A percentile compares a stretch with the other conserved stretches of the same genome.
These are phyloP conservation scores for Drosophila kambysellisi DNA, from an alignment of 2,888 invertebrate genomes.

Conservation along the genomic window DNA sequence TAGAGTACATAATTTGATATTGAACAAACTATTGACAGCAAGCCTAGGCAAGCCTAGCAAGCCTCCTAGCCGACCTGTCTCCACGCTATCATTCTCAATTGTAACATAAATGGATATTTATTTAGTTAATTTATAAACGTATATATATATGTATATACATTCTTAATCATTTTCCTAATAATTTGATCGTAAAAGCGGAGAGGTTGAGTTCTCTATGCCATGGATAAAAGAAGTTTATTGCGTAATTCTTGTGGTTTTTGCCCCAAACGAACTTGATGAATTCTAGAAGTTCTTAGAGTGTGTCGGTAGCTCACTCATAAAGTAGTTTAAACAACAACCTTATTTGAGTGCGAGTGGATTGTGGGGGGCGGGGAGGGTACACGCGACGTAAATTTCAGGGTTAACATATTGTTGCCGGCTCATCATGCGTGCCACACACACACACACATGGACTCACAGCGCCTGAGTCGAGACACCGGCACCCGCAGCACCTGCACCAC, in stretches of 20 bases:
- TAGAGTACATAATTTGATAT: background rate
- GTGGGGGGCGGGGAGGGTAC: background rate
- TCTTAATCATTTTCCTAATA: background rate
- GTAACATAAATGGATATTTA: background rate
- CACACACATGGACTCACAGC: background rate
- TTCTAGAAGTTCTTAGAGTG: constrained; percentile 3
- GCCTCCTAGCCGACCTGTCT: background rate
- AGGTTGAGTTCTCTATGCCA: background rate
- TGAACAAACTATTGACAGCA: background rate
- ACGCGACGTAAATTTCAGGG: constrained; percentile 68
- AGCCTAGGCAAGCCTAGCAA: background rate
- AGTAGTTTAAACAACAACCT: constrained; percentile 18
- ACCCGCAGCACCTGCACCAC: constrained; percentile 8
- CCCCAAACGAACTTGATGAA: background rate
- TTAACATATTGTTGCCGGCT: constrained; percentile 84
- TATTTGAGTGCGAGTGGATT: constrained; percentile 15
- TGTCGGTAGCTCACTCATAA: constrained; percentile 13
- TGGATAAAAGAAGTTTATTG: too few relatives aligned
- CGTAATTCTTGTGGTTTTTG: background rate
- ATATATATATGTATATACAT: background rate
- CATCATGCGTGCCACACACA: constrained; percentile 65
- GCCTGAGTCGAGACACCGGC: background rate
- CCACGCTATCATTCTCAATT: background rate
- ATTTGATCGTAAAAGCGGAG: background rate
- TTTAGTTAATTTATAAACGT: background rate